Base-by-base conservation (phyloP, 2,888 invertebrate genomes). In the Plusia festucae region DNA sequence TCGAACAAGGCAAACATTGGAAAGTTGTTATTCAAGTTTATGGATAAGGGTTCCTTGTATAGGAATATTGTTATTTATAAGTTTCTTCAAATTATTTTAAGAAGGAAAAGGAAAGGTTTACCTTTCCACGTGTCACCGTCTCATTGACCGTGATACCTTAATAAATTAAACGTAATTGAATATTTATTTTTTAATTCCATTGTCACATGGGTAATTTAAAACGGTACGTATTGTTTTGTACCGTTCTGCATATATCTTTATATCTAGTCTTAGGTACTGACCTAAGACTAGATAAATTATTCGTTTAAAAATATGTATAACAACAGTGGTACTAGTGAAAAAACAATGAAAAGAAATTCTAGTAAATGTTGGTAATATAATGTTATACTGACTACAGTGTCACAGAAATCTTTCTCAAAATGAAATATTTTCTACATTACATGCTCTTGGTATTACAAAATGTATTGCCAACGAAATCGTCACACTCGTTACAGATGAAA, bases 1-100 rank as follows among this genome's bases (percentile, higher is more conserved):
- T 49, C 46, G 46, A 49, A 44, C 16, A n/a, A 49, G 18, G 18
- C 46, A 49, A 49, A 49, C 11, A 49, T 49, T 49, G 46, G 46
- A 49, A 49, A 49, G 46, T 49, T 49, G 18, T 40, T 49, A 11
- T 49, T 49, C 46, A 4, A 20, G 18, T 49, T 18, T 9, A 49
- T 18, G 20, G 46, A 18, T 49, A 11, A 46, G 5, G 9, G n/a
- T 11, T 9, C 18, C 9, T 46, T n/a, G 9, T 46, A n/a, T 40
- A 34, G 34, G 4, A 13, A 34, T 15, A 34, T 15, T 34, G 34
- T 34, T 15, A 34, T 15, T 15, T n/a, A 40, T 40, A n/a, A 5
- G 34, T 34, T 40, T 40, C 13, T 2, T 15, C 15, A n/a, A n/a
- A n/a, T n/a, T n/a, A n/a, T n/a, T n/a, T n/a, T n/a, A n/a, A n/a